A percentile compares a stretch with the other conserved stretches of the same genome.
phyloP scores from a whole-genome alignment of 2,113 vertebrate species.

The Conger conger region DNA sequence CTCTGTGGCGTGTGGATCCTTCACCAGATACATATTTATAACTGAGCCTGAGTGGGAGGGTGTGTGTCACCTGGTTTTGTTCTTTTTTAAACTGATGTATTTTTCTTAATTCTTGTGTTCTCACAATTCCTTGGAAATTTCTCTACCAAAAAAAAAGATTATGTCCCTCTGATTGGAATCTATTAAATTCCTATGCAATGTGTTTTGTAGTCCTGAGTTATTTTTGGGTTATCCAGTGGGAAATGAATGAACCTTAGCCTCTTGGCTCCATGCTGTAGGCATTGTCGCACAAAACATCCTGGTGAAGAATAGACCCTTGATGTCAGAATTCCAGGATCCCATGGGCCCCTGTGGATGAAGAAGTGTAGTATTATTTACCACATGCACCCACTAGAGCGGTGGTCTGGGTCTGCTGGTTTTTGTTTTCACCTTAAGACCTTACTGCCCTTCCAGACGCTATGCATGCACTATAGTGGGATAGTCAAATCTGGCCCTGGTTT shows the following conservation, averaged over 20 bases:
- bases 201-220: not conserved
- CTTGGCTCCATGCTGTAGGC: too few relatives aligned
- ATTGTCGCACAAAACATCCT: too few relatives aligned
- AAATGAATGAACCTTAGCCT: not conserved
- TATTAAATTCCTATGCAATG: slow-evolving; percentile 72
- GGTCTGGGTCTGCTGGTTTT: too few relatives aligned
- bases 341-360: too few relatives aligned
- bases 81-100: slow-evolving; percentile 29
- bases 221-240: not conserved
- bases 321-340: too few relatives aligned
- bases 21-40: slow-evolving; percentile 56
- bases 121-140: not conserved
- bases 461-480: too few relatives aligned
- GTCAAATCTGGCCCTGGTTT: too few relatives aligned
- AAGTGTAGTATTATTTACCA: not conserved
- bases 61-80: not conserved
- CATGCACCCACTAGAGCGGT: not conserved
- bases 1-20: slow-evolving; percentile 27
- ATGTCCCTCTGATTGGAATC: slow-evolving; percentile 43
- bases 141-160: slow-evolving; percentile 22
- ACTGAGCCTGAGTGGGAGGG: slow-evolving; percentile 37
- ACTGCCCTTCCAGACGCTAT: too few relatives aligned
- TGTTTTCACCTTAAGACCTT: too few relatives aligned
- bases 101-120: slow-evolving; percentile 12
- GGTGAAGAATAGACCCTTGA: too few relatives aligned